A percentile compares a stretch with the other conserved stretches of the same genome.
Conservation (phyloP, 2,797 vertebrate species). For the Anguilla pacifica region DNA sequence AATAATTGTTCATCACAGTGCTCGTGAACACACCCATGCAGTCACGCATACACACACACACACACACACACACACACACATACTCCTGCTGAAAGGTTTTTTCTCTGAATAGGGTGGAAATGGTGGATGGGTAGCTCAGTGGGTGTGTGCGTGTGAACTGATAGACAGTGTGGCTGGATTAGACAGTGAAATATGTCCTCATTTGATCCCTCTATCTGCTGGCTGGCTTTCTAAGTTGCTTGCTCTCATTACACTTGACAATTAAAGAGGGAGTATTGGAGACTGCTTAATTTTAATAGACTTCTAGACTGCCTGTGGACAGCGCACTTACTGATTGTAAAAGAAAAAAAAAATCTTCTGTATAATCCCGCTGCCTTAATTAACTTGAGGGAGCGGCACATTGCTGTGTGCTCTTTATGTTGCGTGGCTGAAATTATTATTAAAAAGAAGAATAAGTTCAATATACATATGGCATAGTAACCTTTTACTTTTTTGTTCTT, state of each 20-base stretch:
- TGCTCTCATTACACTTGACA: slow-evolving; percentile 7
- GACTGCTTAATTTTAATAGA: slow-evolving; percentile 19
- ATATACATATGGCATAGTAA: background rate
- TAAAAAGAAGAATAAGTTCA: background rate
- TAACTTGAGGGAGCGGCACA: background rate
- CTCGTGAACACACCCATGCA: background rate
- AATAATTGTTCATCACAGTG: background rate
- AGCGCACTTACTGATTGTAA: slow-evolving; percentile 21
- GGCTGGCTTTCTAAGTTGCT: background rate
- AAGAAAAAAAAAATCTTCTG: slow-evolving; percentile 15
- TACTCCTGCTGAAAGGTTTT: background rate
- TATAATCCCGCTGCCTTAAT: slow-evolving; percentile 29
- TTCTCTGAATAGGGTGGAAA: background rate
- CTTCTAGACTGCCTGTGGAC: slow-evolving; percentile 5
- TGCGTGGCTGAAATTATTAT: slow-evolving; percentile 11
- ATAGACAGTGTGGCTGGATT: background rate
- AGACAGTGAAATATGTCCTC: background rate
- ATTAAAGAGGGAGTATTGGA: background rate
- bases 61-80: background rate
- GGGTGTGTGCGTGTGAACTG: background rate
- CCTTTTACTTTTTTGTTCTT: slow-evolving; percentile 1
- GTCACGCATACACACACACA: background rate
- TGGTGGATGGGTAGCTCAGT: background rate
- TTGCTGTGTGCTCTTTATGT: slow-evolving; percentile 4
- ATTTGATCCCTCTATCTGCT: background rate